Base-by-base conservation (phyloP, 2,888 invertebrate genomes). In the Dicroscelio sp. region DNA sequence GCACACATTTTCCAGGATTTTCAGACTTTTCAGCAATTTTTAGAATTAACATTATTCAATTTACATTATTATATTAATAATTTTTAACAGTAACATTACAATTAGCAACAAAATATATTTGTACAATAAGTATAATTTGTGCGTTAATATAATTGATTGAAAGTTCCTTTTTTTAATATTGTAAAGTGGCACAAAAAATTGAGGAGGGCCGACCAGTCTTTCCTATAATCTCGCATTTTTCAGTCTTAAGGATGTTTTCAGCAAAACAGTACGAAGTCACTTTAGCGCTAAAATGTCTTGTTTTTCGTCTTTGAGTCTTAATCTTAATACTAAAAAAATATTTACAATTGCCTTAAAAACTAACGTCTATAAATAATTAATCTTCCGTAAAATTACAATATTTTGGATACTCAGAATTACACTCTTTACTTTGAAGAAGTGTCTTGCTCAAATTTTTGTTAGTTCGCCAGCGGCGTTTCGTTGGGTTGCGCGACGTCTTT, bases 321-420 rank as follows among this genome's bases (percentile, higher is more conserved):
- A 55, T 27, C 25, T 65, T 65, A 5, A 60, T 60, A 35, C 1
- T 25, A 43, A 78, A 78, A n/a, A 55, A 63, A 0, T 78, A 78
- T 78, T 20, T 78, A 78, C 78, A 78, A 60, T 43, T n/a, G 30
- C 25, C 58, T 76, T 76, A n/a, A n/a, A 76, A 25, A 43, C 63
- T 31, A 78, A 78, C 33, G 65, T 65, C 78, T 43, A 78, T 65
- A 78, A 78, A 78, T 78, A 78, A 65, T 38, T 38, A 20, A 27
- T 60, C 38, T 65, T 78, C 31, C 33, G 30, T 63, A 25, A 30
- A 31, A 63, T 80, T 60, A 79, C 35, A 23, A 52, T 71, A 52
- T 67, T 55, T 80, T 63, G 67, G 80, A 82, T 69, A 82, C 38
- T 69, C 58, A 82, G 80, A 82, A 55, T 31, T 65, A 58, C 27